Evolutionary conservation across 1,140 invertebrate genomes (phyloP), one percentile per base, ranked within the genome.

Genomic region (Lepidotrigona ventralis): DNA sequence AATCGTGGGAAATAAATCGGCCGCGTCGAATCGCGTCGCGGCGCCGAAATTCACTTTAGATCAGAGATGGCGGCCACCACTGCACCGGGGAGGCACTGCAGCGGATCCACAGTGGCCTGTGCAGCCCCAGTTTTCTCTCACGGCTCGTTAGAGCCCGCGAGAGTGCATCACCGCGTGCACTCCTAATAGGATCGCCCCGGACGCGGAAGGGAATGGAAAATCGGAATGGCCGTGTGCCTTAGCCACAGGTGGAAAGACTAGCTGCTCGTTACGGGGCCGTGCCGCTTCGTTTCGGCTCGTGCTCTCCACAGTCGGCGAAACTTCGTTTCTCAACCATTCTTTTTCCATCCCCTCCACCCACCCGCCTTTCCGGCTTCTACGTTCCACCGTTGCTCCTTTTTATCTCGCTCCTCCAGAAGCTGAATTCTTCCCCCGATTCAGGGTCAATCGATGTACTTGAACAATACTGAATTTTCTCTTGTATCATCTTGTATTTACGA

Each of bases 41-140:
- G 81, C 73, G 54, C 80, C 76, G 79, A 90, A 88, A 90, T 90
- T 90, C 89, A 88, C 89, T 90, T 90, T 88, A 82, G 85, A 90
- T 90, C 90, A 90, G 83, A 88, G 72, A 21, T 53, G 72, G 58
- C 72, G 39, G 39, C 66, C 33, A 69, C 46, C 46, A 69, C 46
- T 54, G 51, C 79, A 79, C 33, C 72, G 69, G 58, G 54, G 81
- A 15, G 60, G 60, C 39, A 46, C 73, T 64, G 76, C 53, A 69
- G 74, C 84, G 39, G 39, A 46, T 46, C 39, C 39, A 46, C 39
- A 46, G 8, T 8, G 39, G 39, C 39, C 39, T 46, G 39, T 46
- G 39, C 39, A 46, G 12, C 54, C 54, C 12, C 53, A 88, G 77
- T 90, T 90, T 89, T 90, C 87, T 85, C 86, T 87, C 84, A 84